Conservation (phyloP, 2,797 vertebrate genomes). For the Neopelma chrysocephalum region DNA sequence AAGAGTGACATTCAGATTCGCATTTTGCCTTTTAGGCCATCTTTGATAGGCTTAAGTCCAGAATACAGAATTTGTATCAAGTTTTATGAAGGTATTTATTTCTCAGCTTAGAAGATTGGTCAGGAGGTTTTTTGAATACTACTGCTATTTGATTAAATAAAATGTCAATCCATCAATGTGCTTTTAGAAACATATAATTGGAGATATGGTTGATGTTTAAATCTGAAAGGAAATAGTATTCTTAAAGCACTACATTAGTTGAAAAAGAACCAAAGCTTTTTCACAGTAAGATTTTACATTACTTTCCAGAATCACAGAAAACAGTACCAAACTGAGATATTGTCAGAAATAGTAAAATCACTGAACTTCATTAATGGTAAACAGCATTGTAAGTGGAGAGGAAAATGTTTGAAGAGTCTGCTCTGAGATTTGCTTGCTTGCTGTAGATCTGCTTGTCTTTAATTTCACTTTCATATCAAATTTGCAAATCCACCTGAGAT, state of each 20-base stretch:
- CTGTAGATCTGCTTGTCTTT: not conserved
- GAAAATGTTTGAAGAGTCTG: not conserved
- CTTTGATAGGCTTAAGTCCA: not conserved
- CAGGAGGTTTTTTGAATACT: fast-evolving
- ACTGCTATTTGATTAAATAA: not conserved
- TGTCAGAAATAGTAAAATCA: not conserved
- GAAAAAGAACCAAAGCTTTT: not conserved
- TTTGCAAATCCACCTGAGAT: not conserved
- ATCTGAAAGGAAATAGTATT: not conserved
- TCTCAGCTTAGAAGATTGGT: not conserved
- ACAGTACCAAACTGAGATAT: not conserved
- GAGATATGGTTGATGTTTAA: not conserved
- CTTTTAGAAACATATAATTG: not conserved
- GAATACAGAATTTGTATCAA: not conserved
- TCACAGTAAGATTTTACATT: not conserved
- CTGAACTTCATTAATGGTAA: not conserved
- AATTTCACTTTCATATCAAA: not conserved
- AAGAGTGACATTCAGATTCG: not conserved
- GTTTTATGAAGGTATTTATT: not conserved
- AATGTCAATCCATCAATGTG: not conserved
- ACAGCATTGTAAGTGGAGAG: not conserved
- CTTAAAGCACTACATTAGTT: not conserved
- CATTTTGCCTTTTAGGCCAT: not conserved
- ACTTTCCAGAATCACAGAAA: not conserved
- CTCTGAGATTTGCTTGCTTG: fast-evolving